Evolutionary conservation across 1,140 invertebrate species (phyloP), one percentile per base, ranked within the genome.

Genomic region (Drosophila funebris): DNA sequence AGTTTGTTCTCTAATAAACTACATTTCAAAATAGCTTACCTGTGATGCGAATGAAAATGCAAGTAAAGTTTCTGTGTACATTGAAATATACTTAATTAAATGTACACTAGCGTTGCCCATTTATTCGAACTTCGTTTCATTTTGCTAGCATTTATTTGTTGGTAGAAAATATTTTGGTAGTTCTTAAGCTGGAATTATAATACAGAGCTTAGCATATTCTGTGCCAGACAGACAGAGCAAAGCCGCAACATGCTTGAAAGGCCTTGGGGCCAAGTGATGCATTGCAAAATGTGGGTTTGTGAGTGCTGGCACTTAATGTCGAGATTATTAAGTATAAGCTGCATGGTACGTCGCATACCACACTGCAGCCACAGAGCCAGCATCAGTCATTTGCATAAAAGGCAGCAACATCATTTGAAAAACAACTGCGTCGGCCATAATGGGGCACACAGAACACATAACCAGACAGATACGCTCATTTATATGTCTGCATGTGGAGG

Each of bases 261-360:
- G 52, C 81, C 82, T 75, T 85, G 69, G 37, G 63, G n/a, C 60
- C 78, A 76, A 79, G 66, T 71, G 58, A 58, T 73, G 69, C 69
- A 63, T 56, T 69, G 62, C 58, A 63, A 58, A 77, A 70, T 48
- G 75, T 64, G 39, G 7, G 13, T n/a, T 53, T 44, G 53, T 44
- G 58, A 62, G 41, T 62, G 60, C 52, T 70, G 82, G 66, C 54
- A 78, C 75, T 82, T 88, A 87, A 78, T 78, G 83, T 87, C 63
- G 56, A 57, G 66, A 78, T 78, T 83, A 87, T 87, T 87, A 88
- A 87, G 78, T 82, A 88, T 66, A 82, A 74, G 63, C 50, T 48
- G 78, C 67, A 67, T 77, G 78, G 53, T 57, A 69, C 73, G 41
- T 6, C 37, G 57, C 63, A 53, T 69, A 61, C 41, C 75, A 64